Base-by-base conservation (phyloP, 2,113 vertebrate genomes). In the Channa argus region DNA sequence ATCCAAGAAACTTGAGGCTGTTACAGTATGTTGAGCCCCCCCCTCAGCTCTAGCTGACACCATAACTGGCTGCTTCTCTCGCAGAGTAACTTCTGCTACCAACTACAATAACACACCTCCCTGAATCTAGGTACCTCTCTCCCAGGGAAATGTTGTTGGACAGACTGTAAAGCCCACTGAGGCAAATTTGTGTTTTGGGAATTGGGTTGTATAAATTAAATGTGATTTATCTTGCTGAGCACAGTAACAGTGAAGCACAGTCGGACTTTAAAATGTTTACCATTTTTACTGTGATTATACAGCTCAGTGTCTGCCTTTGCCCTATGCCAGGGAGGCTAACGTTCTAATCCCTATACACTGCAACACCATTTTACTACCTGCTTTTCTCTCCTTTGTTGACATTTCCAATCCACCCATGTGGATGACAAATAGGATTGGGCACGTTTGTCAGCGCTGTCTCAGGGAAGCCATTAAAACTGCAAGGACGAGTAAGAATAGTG, bases 381-480 rank as follows among this genome's bases (percentile, higher is more conserved):
- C 61, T 53, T 60, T 64, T 37, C 37, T 68, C 54, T 55, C 50
- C 34, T 56, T 83, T 77, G 74, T 77, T 53, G 80, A 76, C 4
- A 58, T 70, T 74, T 79, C 36, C 59, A 54, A 86, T 80, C 59
- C 8, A 14, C 8, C 39, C 10, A 14, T 38, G 45, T 82, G 65
- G 77, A 56, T 85, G 77, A 81, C 79, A 77, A 87, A 91, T 63
- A 68, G 71, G 79, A 91, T 87, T 45, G 6, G 12, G 44, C 46
- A 4, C 14, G 6, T 82, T 82, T 77, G 51, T 60, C 63, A 52
- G 59, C 0, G 8, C 24, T 3, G 12, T 14, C 37, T 69, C 50
- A 55, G 67, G 13, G 49, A 61, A 10, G 5, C 66, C 60, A 68
- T 70, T 78, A 56, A 83, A 83, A 47, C 45, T 4, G 59, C 9